Percentiles rank a stretch among this genome's conserved stretches.
These are phyloP conservation scores for Drosophila littoralis DNA, from an alignment of 1,140 invertebrate genomes.

Conservation along the genomic window DNA sequence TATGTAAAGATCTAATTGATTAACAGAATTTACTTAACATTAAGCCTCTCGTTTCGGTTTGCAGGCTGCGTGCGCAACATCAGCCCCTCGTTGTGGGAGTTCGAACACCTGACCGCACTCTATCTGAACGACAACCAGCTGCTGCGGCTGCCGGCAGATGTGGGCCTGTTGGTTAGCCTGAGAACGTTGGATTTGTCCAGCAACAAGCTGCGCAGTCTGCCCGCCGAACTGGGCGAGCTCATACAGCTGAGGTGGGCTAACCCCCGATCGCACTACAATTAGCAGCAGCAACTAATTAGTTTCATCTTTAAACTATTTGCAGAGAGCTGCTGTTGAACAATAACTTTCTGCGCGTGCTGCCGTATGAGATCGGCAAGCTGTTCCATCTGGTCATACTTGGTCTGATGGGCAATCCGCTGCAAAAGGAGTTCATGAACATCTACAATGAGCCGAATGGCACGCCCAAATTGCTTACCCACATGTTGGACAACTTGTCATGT, in stretches of 20 bases:
- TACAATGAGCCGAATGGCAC: conserved; percentile 97
- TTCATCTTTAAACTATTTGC: conserved; percentile 77
- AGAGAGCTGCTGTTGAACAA: conserved; percentile 97
- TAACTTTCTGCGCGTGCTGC: conserved; percentile 96
- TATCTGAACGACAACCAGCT: conserved; percentile 98
- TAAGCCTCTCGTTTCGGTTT: conserved; percentile 83
- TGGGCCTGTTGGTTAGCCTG: conserved; percentile 92
- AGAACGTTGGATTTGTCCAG: conserved; percentile 95
- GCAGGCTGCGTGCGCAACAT: conserved; percentile 96
- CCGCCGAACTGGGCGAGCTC: conserved; percentile 97
- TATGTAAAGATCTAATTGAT: conserved; percentile 49
- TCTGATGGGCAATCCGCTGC: conserved; percentile 96
- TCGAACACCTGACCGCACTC: conserved; percentile 95
- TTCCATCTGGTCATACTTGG: conserved; percentile 97
- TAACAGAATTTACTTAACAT: neutral
- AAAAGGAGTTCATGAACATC: conserved; percentile 95
- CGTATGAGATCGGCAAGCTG: conserved; percentile 98
- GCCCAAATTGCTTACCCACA: conserved; percentile 95
- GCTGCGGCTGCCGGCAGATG: conserved; percentile 94
- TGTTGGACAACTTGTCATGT: conserved; percentile 98
- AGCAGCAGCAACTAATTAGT: neutral
- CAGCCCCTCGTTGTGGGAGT: conserved; percentile 94
- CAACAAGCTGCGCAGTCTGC: conserved; percentile 96
- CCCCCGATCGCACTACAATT: neutral
- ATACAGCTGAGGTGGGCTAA: conserved; percentile 91